Evolutionary conservation across 2,797 vertebrate genomes (phyloP), one percentile per base, ranked within the genome.

Genomic region (Fistularia commersonii): DNA sequence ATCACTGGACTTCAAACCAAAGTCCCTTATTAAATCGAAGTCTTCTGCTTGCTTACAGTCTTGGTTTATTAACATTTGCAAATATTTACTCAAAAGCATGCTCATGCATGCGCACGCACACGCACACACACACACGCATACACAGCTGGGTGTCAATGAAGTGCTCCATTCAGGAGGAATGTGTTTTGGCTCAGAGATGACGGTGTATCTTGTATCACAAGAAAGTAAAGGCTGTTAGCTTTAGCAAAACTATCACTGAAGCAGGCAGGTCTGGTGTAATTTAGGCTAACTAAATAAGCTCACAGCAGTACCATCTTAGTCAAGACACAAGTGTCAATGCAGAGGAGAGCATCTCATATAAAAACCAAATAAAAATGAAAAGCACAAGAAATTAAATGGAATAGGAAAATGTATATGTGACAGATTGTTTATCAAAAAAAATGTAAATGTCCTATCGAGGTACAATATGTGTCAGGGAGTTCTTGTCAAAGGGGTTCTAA

Each of bases 141-240:
- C 23, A 58, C 59, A 56, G 64, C 42, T 1, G 56, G 60, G 67
- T 37, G n/a, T 23, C n/a, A 35, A 59, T 70, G 66, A 77, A 81
- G 64, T 32, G 48, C 57, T 51, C 55, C 56, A 57, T 70, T 79
- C 63, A 69, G 57, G 33, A 84, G 80, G 77, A 85, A 86, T 83
- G 77, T 64, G 69, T 56, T 72, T 67, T 72, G 74, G 66, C 66
- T 69, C 65, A 64, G 53, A 63, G 56, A 15, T 2, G 63, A 54
- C 55, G 72, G 61, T 61, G 51, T 72, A 68, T 77, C 53, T 39
- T 48, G 65, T 64, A 62, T 67, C 71, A 59, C 55, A 51, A 14
- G 50, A 62, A 58, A 62, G 51, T 38, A 11, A 52, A 56, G 8
- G 47, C 55, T 66, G 72, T 76, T 77, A 57, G 73, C 76, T 79